These are phyloP conservation scores for Hirudo medicinalis DNA, from an alignment of 1,140 invertebrate species.

Conservation along the genomic window DNA sequence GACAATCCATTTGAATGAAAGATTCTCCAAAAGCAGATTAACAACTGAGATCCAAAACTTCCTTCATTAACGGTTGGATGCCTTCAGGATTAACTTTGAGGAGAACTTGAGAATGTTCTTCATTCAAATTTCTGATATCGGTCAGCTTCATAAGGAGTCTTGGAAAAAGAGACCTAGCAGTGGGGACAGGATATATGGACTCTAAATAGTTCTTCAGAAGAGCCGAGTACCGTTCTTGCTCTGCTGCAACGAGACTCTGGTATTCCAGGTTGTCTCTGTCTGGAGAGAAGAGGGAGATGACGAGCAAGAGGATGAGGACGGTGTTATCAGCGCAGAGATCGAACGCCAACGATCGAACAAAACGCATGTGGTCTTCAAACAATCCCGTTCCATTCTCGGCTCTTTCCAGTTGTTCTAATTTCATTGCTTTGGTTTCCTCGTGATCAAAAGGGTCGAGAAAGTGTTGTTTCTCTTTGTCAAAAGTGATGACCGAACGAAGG, in stretches of 20 bases:
- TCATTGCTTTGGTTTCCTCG: slow-evolving; percentile 35
- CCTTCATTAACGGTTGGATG: slow-evolving; percentile 42
- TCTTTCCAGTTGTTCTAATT: slow-evolving; percentile 30
- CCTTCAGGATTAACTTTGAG: slow-evolving; percentile 41
- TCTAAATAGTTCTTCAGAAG: slow-evolving; percentile 43
- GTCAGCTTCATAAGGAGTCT: slow-evolving; percentile 45
- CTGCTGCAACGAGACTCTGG: slow-evolving; percentile 33
- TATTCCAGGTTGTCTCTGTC: slow-evolving; percentile 42
- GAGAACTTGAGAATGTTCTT: slow-evolving; percentile 45
- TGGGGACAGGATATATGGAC: slow-evolving; percentile 40
- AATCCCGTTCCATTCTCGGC: slow-evolving; percentile 33
- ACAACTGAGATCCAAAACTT: slow-evolving; percentile 34
- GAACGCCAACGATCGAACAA: slow-evolving; percentile 39
- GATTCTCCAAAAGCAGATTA: slow-evolving; percentile 2
- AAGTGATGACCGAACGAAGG: slow-evolving; percentile 41
- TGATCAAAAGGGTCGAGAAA: slow-evolving; percentile 39
- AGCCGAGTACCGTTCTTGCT: slow-evolving; percentile 44
- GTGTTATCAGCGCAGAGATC: slow-evolving; percentile 44
- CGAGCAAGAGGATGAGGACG: slow-evolving; percentile 43
- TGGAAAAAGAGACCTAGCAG: slow-evolving; percentile 41
- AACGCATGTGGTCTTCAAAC: slow-evolving; percentile 46
- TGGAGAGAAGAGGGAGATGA: slow-evolving; percentile 45
- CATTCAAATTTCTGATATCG: slow-evolving; percentile 47
- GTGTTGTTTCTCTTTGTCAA: slow-evolving; percentile 40
- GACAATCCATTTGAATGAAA: too few species aligned